These are phyloP conservation scores for Eumacrocentrus americanus DNA, from an alignment of 2,888 invertebrate species.

Conservation along the genomic window DNA sequence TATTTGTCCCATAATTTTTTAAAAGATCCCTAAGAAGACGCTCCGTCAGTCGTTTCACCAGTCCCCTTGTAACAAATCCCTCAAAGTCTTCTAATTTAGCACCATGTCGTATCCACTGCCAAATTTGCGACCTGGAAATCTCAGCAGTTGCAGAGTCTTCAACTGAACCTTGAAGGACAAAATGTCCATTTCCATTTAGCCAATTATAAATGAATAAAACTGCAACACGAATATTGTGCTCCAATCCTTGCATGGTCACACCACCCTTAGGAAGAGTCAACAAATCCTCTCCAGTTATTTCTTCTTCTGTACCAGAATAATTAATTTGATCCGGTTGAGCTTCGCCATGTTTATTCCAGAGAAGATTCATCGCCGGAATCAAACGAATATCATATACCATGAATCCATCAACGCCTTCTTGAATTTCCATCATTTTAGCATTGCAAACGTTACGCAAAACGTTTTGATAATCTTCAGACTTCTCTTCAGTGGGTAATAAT, in stretches of 20 bases:
- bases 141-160: conserved; percentile 80
- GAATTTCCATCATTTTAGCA: conserved; percentile 66
- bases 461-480: conserved; percentile 53
- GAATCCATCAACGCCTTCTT: conserved; percentile 71
- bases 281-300: conserved; percentile 64
- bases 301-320: conserved; percentile 55
- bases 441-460: conserved; percentile 63
- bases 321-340: conserved; percentile 65
- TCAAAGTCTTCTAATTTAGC: conserved; percentile 65
- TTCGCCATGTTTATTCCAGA: conserved; percentile 64
- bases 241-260: conserved; percentile 68
- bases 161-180: conserved; percentile 69
- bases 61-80: conserved; percentile 61
- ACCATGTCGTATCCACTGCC: conserved; percentile 75
- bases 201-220: conserved; percentile 74
- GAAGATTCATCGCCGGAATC: conserved; percentile 66
- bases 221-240: conserved; percentile 71
- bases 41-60: conserved; percentile 63
- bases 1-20: conserved; percentile 35
- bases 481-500: conserved; percentile 61
- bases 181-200: conserved; percentile 73
- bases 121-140: conserved; percentile 74
- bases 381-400: conserved; percentile 72
- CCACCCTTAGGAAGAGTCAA: conserved; percentile 69
- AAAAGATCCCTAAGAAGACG: conserved; percentile 58